These are phyloP conservation scores for Altica lythri DNA, from an alignment of 2,888 invertebrate species.

Conservation along the genomic window DNA sequence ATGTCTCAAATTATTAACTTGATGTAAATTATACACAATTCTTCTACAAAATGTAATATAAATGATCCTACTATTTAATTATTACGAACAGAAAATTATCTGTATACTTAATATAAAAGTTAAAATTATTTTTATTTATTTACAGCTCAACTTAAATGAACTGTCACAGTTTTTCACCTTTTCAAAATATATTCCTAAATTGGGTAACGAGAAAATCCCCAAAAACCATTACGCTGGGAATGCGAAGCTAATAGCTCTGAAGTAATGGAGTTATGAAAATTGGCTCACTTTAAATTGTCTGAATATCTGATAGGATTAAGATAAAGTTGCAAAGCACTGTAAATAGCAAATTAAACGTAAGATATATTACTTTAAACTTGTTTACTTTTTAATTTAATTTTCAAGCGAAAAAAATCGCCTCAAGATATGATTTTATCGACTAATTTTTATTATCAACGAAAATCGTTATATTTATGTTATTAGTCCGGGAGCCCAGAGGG, in stretches of 20 bases:
- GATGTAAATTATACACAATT: no score
- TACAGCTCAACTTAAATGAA: not conserved
- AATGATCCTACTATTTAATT: no score
- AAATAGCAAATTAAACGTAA: slow-evolving; percentile 5
- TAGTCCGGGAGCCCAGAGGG: no score
- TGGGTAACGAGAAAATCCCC: slow-evolving; percentile 12
- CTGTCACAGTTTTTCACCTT: slow-evolving; percentile 3
- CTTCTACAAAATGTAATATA: no score
- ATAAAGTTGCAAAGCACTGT: slow-evolving; percentile 11
- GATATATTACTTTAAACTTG: no score
- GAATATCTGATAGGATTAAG: slow-evolving; percentile 18
- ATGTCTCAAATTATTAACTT: no score
- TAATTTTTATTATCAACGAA: no score
- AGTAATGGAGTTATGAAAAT: slow-evolving; percentile 24
- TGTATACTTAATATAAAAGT: not conserved
- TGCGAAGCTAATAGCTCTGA: slow-evolving; percentile 15
- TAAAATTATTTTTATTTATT: not conserved
- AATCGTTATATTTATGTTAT: no score
- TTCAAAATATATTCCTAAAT: slow-evolving; percentile 1
- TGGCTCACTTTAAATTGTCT: slow-evolving; percentile 22
- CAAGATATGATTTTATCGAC: no score
- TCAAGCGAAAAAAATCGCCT: no score
- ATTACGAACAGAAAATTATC: no score
- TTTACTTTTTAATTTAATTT: no score
- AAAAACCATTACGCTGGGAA: slow-evolving; percentile 20